Conservation (phyloP, 2,113 vertebrate species). For the Numenius arquata region DNA sequence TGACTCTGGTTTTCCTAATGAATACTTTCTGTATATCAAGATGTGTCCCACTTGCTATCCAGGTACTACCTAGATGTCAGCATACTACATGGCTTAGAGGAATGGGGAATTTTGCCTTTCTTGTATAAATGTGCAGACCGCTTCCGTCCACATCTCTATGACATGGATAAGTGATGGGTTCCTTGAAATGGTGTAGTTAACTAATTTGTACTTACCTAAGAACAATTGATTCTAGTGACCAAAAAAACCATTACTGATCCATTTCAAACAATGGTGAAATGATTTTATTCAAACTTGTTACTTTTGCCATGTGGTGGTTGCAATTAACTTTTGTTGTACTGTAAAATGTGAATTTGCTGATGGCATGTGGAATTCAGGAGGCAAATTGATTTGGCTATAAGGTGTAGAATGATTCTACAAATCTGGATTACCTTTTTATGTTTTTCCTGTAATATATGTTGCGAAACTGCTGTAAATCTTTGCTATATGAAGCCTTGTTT, state of each 20-base stretch:
- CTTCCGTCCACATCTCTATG: rapidly evolving
- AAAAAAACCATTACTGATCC: not conserved
- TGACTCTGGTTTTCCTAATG: not conserved
- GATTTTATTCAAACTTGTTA: not conserved
- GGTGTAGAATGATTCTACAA: not conserved
- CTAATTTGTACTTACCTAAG: not conserved
- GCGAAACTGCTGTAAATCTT: not conserved
- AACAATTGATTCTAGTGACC: not conserved
- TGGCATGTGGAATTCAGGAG: not conserved
- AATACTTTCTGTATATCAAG: not conserved
- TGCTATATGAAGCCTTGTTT: not conserved
- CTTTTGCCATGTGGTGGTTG: not conserved
- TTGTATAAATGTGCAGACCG: not conserved
- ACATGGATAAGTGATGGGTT: not conserved
- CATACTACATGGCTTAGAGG: not conserved
- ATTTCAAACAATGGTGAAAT: not conserved
- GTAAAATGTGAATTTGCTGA: not conserved
- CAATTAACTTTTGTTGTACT: not conserved
- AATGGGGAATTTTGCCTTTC: not conserved
- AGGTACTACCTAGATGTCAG: not conserved
- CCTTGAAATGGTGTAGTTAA: not conserved
- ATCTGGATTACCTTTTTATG: not conserved
- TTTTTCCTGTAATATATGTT: not conserved
- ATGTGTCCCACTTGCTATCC: not conserved
- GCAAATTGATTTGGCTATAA: not conserved